Percentiles rank a stretch among this genome's conserved stretches.
Conservation (phyloP, 2,113 vertebrate species). For the Macquaria australasica region DNA sequence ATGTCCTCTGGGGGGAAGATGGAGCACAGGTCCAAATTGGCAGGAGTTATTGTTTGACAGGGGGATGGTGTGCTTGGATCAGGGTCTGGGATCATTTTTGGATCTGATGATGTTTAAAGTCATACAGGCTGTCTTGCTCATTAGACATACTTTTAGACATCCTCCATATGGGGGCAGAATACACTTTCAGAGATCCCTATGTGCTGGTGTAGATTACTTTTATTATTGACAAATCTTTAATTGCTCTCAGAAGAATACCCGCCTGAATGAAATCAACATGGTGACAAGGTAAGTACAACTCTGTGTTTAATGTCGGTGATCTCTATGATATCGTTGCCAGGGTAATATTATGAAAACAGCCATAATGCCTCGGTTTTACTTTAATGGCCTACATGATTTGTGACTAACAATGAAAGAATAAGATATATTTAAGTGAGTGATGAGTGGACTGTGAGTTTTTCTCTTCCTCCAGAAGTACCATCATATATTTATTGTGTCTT, state of each 20-base stretch:
- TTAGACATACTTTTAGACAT: background rate
- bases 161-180: background rate
- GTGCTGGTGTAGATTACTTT: background rate
- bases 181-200: background rate
- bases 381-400: background rate
- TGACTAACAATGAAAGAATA: too few relatives aligned
- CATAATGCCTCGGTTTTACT: background rate
- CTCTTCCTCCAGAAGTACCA: conserved; percentile 1
- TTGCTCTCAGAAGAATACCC: background rate
- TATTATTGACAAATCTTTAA: background rate
- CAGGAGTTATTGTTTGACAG: conserved; percentile 25
- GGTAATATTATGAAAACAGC: background rate
- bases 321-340: background rate
- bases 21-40: conserved; percentile 4
- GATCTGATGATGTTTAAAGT: conserved; percentile 8
- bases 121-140: background rate
- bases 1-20: background rate
- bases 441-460: background rate
- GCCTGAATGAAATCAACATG: background rate
- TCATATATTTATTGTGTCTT: conserved; percentile 5
- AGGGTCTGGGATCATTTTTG: background rate
- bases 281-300: background rate
- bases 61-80: background rate
- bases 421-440: background rate
- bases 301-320: background rate